A percentile compares a stretch with the other conserved stretches of the same genome.
Conservation (phyloP, 2,113 vertebrate species). For the Cinclus cinclus region DNA sequence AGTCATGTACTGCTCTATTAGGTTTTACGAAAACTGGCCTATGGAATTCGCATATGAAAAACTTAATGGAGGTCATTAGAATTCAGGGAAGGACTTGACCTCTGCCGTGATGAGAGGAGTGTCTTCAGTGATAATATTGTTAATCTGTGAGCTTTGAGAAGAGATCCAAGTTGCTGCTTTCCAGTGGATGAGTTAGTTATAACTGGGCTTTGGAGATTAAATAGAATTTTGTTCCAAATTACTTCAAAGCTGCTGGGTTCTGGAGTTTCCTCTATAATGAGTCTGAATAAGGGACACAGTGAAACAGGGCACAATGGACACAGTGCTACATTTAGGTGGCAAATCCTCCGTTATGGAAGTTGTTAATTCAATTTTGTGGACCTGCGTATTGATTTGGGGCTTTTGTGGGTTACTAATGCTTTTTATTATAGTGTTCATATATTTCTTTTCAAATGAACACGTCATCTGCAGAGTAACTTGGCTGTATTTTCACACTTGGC, state of each 20-base stretch:
- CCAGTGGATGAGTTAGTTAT: background rate
- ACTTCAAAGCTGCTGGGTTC: background rate
- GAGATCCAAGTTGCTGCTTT: background rate
- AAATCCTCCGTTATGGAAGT: background rate
- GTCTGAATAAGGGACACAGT: background rate
- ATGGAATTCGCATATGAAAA: background rate
- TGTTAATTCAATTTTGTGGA: background rate
- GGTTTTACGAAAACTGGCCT: background rate
- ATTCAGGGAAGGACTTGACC: background rate
- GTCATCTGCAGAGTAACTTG: background rate
- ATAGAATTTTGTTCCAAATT: background rate
- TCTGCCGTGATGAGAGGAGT: background rate
- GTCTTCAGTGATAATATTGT: background rate
- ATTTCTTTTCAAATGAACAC: background rate
- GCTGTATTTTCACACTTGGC: conserved; percentile 6
- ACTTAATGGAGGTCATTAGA: background rate
- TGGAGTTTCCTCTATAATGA: background rate
- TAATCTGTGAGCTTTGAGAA: background rate
- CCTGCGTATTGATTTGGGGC: background rate
- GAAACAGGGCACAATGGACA: background rate
- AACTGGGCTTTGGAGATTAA: background rate
- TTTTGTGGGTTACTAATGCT: background rate
- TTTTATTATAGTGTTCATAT: background rate
- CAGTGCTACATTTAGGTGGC: background rate
- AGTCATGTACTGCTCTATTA: background rate